A percentile compares a stretch with the other conserved stretches of the same genome.
phyloP scores from a whole-genome alignment of 2,113 vertebrate species.

The Psilopsiagon aurifrons region DNA sequence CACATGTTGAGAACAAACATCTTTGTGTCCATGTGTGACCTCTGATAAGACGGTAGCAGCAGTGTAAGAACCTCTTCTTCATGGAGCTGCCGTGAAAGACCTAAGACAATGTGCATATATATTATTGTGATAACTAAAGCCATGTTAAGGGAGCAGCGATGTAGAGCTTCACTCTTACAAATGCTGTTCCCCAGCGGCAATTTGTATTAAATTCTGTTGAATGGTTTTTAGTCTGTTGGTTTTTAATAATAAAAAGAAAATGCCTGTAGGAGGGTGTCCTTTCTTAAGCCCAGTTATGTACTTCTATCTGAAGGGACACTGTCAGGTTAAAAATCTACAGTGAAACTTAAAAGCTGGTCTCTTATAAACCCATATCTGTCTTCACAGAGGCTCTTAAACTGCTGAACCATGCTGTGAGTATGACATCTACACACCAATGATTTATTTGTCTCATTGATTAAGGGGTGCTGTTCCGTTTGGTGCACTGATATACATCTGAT shows the following conservation, averaged over 20 bases:
- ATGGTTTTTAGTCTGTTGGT: slow-evolving; percentile 36
- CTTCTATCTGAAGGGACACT: neutral
- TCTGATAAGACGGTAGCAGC: neutral
- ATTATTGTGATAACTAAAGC: slow-evolving; percentile 43
- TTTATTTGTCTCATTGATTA: neutral
- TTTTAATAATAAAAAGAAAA: slow-evolving; percentile 67
- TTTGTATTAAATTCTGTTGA: slow-evolving; percentile 55
- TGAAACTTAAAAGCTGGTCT: neutral
- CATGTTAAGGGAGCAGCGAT: slow-evolving; percentile 51
- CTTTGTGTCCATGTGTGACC: neutral
- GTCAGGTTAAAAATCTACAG: neutral
- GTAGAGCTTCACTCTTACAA: slow-evolving; percentile 27
- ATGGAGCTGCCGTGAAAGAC: neutral
- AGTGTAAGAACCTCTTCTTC: neutral
- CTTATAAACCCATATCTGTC: rapidly evolving
- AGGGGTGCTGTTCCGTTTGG: neutral
- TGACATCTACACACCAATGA: neutral
- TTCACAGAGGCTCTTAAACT: neutral
- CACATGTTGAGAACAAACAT: neutral
- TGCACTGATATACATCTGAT: neutral
- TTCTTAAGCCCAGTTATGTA: neutral
- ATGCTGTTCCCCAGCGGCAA: neutral
- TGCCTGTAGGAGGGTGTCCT: neutral
- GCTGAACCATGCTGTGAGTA: neutral
- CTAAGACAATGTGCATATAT: neutral